Conservation (phyloP, 1,140 invertebrate species). For the Lasaia peninsularis region DNA sequence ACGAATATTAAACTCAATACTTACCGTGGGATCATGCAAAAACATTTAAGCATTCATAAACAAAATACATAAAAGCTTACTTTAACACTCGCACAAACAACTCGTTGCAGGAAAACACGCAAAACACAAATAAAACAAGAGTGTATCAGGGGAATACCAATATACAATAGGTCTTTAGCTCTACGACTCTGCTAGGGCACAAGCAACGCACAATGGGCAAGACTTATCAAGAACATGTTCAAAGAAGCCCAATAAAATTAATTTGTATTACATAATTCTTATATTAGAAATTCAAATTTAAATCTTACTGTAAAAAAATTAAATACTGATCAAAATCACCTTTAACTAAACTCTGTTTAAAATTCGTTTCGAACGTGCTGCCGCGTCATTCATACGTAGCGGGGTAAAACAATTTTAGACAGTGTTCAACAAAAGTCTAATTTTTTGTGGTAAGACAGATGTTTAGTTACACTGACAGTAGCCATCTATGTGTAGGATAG, state of each 20-base stretch:
- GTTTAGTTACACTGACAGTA: too few species aligned
- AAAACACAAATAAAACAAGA: slow-evolving; percentile 19
- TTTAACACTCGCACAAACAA: not conserved
- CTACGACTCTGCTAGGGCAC: slow-evolving; percentile 63
- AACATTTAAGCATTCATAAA: slow-evolving; percentile 6
- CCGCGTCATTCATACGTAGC: too few species aligned
- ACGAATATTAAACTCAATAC: not conserved
- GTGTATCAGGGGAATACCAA: slow-evolving; percentile 27
- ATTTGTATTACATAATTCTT: too few species aligned
- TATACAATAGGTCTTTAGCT: slow-evolving; percentile 48
- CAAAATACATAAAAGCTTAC: not conserved
- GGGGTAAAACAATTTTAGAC: too few species aligned
- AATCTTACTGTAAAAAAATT: too few species aligned
- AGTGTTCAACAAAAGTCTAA: too few species aligned
- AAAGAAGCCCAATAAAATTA: slow-evolving; percentile 5
- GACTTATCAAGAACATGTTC: slow-evolving; percentile 16
- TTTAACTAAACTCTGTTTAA: too few species aligned
- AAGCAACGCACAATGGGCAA: slow-evolving; percentile 60
- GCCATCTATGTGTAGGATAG: too few species aligned
- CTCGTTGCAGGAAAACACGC: slow-evolving; percentile 9
- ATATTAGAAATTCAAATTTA: too few species aligned
- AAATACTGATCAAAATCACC: too few species aligned
- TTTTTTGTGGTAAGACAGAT: too few species aligned
- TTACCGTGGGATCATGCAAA: not conserved
- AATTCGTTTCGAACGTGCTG: too few species aligned